These are phyloP conservation scores for Rhadina sibilatrix DNA, from an alignment of 2,113 vertebrate genomes.

Conservation along the genomic window DNA sequence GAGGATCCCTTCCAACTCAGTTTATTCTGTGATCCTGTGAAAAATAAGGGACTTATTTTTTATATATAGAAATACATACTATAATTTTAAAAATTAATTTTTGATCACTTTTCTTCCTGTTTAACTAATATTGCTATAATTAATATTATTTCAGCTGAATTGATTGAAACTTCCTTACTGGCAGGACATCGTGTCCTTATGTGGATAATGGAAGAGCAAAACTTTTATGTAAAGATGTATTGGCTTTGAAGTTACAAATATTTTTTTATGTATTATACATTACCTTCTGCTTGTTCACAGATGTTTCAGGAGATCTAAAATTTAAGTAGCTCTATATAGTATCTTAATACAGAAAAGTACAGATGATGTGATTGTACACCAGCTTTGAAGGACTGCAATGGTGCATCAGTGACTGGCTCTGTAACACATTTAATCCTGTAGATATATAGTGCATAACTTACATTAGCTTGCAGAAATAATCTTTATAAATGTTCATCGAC, in stretches of 20 bases:
- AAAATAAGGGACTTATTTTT: not conserved
- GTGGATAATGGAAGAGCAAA: not conserved
- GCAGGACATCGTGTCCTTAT: not conserved
- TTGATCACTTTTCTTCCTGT: not conserved
- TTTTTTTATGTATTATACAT: not conserved
- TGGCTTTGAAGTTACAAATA: not conserved
- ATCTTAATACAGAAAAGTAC: not conserved
- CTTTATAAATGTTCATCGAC: not conserved
- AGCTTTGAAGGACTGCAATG: not conserved
- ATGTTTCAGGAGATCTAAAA: not conserved
- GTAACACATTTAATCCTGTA: not conserved
- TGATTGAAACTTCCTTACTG: not conserved
- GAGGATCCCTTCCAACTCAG: not conserved
- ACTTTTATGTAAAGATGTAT: not conserved
- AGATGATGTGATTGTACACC: not conserved
- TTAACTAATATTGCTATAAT: not conserved
- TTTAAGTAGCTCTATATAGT: not conserved
- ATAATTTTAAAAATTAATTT: not conserved
- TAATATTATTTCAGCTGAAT: not conserved
- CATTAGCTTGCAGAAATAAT: not conserved
- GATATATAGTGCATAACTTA: not conserved
- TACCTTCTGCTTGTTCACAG: not conserved
- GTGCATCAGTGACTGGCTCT: not conserved
- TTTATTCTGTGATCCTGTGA: not conserved
- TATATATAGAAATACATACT: too few relatives aligned